Percentiles rank a stretch among this genome's conserved stretches.
Evolutionary conservation across 2,888 invertebrate species (phyloP).

Genomic region (Leucoma salicis): DNA sequence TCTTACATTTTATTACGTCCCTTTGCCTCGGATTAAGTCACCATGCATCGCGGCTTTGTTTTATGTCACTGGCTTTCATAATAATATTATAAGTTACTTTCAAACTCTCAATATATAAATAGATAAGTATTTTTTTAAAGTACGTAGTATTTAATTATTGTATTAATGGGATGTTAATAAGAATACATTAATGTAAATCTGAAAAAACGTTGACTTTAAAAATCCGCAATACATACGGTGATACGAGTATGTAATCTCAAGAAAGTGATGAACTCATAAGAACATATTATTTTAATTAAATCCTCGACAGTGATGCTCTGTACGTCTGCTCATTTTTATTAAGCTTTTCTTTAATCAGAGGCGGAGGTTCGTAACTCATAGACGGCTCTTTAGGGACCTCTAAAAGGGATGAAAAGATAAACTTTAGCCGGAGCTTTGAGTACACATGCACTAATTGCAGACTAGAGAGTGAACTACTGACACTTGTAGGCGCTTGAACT

Average conservation of each 20-base stretch:
- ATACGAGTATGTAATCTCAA: too few relatives aligned
- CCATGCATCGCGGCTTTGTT: constrained; percentile 67
- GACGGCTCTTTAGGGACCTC: constrained; percentile 18
- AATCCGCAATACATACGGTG: too few relatives aligned
- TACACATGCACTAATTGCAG: constrained; percentile 43
- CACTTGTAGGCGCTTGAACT: constrained; percentile 37
- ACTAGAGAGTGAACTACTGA: constrained; percentile 23
- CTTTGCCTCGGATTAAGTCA: constrained; percentile 76
- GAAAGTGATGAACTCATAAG: too few relatives aligned
- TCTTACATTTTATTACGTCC: constrained; percentile 77
- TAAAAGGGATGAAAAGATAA: constrained; percentile 30
- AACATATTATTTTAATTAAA: too few relatives aligned
- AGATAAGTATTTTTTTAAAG: too few relatives aligned
- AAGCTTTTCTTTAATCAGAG: constrained; percentile 30
- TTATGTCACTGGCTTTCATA: constrained; percentile 54
- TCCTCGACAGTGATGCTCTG: too few relatives aligned
- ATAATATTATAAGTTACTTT: constrained; percentile 51
- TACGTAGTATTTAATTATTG: too few relatives aligned
- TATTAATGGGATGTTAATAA: too few relatives aligned
- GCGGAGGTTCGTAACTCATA: constrained; percentile 19
- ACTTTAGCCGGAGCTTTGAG: constrained; percentile 19
- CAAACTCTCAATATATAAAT: too few relatives aligned
- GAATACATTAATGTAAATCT: too few relatives aligned
- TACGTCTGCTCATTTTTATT: constrained; percentile 36
- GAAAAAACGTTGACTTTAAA: too few relatives aligned